Evolutionary conservation across 2,113 vertebrate species (phyloP).

Genomic region (Globicephala melas): DNA sequence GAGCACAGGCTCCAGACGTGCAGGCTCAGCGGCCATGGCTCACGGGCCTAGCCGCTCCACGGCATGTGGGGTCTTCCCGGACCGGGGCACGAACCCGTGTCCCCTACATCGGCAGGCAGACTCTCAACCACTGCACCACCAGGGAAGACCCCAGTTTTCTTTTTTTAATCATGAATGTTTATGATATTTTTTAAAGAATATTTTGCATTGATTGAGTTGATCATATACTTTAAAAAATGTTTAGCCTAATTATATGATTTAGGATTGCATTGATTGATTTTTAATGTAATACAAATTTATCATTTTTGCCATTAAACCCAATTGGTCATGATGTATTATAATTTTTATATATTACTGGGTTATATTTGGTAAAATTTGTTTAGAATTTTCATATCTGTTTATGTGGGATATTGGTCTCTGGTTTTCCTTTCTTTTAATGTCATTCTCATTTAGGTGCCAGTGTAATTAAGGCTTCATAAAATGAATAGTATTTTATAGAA

Average conservation of each 20-base stretch:
- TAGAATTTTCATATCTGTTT: not conserved
- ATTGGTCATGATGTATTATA: not conserved
- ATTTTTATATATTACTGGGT: not conserved
- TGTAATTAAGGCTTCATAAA: not conserved
- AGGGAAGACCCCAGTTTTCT: not conserved
- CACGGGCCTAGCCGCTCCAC: rapidly evolving
- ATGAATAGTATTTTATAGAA: not conserved
- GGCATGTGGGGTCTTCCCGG: too few species aligned
- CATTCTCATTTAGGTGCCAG: not conserved
- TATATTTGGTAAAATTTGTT: not conserved
- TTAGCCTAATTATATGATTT: not conserved
- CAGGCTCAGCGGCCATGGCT: too few species aligned
- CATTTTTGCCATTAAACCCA: not conserved
- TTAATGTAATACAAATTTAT: not conserved
- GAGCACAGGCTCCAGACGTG: too few species aligned
- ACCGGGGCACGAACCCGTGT: too few species aligned
- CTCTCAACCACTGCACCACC: too few species aligned
- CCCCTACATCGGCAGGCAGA: too few species aligned
- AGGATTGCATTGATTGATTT: not conserved
- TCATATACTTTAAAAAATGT: not conserved
- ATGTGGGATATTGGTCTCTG: not conserved
- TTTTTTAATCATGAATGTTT: not conserved
- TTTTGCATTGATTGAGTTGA: not conserved
- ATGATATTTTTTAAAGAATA: not conserved
- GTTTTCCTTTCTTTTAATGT: not conserved